Conservation (phyloP, 2,888 invertebrate species). For the Cristatella mucedo region DNA sequence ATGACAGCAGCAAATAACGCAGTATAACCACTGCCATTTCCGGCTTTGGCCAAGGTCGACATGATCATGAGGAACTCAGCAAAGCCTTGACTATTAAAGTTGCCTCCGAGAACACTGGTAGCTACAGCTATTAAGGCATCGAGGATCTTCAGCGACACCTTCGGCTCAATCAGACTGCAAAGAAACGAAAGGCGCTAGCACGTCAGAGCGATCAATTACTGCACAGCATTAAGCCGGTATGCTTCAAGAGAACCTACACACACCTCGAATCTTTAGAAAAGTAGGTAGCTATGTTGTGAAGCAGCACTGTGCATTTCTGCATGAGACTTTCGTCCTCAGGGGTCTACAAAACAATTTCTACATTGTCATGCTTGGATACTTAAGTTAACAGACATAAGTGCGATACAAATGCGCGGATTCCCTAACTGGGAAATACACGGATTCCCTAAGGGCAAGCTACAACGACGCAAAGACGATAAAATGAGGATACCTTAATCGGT, state of each 20-base stretch:
- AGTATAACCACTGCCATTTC: conserved; percentile 61
- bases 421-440: not conserved
- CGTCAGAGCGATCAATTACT: not conserved
- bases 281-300: conserved; percentile 55
- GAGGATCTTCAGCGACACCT: conserved; percentile 50
- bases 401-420: not conserved
- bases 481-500: conserved; percentile 21
- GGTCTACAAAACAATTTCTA: too few relatives aligned
- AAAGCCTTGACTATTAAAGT: conserved; percentile 56
- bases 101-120: conserved; percentile 48
- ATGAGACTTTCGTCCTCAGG: conserved; percentile 32
- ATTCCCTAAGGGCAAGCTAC: not conserved
- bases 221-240: conserved; percentile 9
- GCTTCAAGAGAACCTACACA: not conserved
- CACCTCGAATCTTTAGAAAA: conserved; percentile 53
- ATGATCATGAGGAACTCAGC: conserved; percentile 60
- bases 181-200: not conserved
- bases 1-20: conserved; percentile 62
- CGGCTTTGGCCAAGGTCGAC: conserved; percentile 69
- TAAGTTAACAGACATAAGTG: not conserved
- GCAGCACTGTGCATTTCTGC: conserved; percentile 53
- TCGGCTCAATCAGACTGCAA: conserved; percentile 43
- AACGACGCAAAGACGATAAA: not conserved
- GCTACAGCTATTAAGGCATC: conserved; percentile 59
- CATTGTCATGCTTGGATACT: too few relatives aligned